Evolutionary conservation across 1,140 invertebrate genomes (phyloP).

Genomic region (Drosophila takahashii): DNA sequence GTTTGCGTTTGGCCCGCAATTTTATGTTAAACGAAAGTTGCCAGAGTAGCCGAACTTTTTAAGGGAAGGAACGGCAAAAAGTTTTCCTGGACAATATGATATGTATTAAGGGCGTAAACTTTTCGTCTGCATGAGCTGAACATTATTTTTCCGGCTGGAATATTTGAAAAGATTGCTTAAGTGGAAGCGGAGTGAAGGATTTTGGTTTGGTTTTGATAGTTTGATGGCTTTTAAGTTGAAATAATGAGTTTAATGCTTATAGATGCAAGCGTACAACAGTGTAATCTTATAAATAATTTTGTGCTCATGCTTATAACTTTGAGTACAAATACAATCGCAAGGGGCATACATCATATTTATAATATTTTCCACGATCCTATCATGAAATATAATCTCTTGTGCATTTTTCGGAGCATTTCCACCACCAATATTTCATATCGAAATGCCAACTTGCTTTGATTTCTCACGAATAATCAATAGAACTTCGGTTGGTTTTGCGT

Average conservation of each 20-base stretch:
- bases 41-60: constrained; percentile 18
- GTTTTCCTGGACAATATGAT: constrained; percentile 36
- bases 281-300: no score
- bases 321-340: neutral
- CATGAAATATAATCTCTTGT: neutral
- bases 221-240: constrained; percentile 15
- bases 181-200: neutral
- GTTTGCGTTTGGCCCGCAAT: constrained; percentile 40
- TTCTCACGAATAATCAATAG: constrained; percentile 42
- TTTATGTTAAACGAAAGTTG: constrained; percentile 39
- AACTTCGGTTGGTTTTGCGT: constrained; percentile 22
- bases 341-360: constrained; percentile 8
- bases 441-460: constrained; percentile 16
- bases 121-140: constrained; percentile 14
- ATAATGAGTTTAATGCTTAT: neutral
- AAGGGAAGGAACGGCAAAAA: constrained; percentile 5
- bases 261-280: no score
- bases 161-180: constrained; percentile 26
- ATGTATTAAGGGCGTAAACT: constrained; percentile 47
- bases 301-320: no score
- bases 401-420: neutral
- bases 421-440: neutral
- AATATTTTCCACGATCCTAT: constrained; percentile 1
- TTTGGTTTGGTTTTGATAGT: constrained; percentile 8
- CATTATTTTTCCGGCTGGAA: constrained; percentile 36